Evolutionary conservation across 2,888 invertebrate species (phyloP), one percentile per base, ranked within the genome.

Genomic region (Pteria penguin): DNA sequence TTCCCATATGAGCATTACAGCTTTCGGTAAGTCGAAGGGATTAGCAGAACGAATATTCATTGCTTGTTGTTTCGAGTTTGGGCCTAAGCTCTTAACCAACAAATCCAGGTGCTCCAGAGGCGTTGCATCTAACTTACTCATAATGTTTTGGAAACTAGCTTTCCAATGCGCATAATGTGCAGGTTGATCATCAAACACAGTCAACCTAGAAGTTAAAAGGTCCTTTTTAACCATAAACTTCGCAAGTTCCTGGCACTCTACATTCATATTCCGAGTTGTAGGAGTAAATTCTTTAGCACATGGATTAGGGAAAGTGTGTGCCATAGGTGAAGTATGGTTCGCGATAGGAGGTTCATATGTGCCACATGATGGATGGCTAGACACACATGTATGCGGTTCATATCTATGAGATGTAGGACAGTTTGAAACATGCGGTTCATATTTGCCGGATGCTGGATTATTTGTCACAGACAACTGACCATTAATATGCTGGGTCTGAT

Each of bases 211-310:
- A 8, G 26, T 26, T 2, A 55, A n/a, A 32, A 67, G 57, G 27
- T 67, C 67, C 52, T 45, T 67, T 32, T 67, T 67, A 1, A 67
- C 55, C 8, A 67, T 0, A 57, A 32, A 57, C 33, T 54, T 66
- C 1, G 54, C 66, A 2, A 66, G 8, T 45, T 29, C 45, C 0
- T 18, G 45, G 18, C 45, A n/a, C n/a, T n/a, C n/a, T n/a, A n/a
- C n/a, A n/a, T n/a, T n/a, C n/a, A n/a, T n/a, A n/a, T n/a, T n/a
- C n/a, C n/a, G n/a, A n/a, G n/a, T n/a, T n/a, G n/a, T n/a, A n/a
- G n/a, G n/a, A n/a, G n/a, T n/a, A n/a, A n/a, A n/a, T n/a, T n/a
- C n/a, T n/a, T n/a, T n/a, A n/a, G n/a, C n/a, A n/a, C n/a, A n/a
- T n/a, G n/a, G n/a, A n/a, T n/a, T n/a, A n/a, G n/a, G n/a, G n/a